Conservation (phyloP, 2,888 invertebrate species). For the Erebia epiphron region DNA sequence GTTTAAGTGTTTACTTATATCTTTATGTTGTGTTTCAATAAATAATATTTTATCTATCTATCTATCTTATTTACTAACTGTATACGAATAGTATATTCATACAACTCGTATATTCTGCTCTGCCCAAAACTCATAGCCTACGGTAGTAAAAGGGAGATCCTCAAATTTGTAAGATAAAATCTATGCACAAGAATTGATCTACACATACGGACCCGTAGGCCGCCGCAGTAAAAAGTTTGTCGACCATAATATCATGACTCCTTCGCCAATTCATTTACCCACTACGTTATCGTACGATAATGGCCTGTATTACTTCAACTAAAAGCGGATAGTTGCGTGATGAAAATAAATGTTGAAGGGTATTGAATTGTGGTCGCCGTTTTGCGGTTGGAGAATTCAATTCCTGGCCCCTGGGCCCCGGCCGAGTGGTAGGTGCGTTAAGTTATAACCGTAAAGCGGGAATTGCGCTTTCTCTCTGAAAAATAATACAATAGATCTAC, state of each 20-base stretch:
- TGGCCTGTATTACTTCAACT: neutral
- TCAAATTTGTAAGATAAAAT: neutral
- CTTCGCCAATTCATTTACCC: neutral
- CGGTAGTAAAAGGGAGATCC: neutral
- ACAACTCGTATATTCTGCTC: neutral
- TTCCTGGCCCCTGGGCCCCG: neutral
- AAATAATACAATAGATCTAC: neutral
- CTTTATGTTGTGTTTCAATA: too few relatives aligned
- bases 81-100: too few relatives aligned
- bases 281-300: neutral
- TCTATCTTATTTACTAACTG: too few relatives aligned
- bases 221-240: neutral
- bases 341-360: neutral
- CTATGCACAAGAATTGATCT: neutral
- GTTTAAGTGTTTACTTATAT: too few relatives aligned
- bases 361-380: neutral
- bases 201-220: neutral
- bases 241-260: constrained; percentile 1
- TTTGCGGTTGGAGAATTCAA: constrained; percentile 16
- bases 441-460: neutral
- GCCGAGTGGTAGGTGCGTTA: neutral
- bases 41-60: too few relatives aligned
- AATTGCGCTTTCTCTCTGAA: neutral
- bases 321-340: constrained; percentile 3
- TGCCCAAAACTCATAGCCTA: neutral